Percentiles rank a stretch among this genome's conserved stretches.
These are phyloP conservation scores for Dallia pectoralis DNA, from an alignment of 2,797 vertebrate species.

Conservation along the genomic window DNA sequence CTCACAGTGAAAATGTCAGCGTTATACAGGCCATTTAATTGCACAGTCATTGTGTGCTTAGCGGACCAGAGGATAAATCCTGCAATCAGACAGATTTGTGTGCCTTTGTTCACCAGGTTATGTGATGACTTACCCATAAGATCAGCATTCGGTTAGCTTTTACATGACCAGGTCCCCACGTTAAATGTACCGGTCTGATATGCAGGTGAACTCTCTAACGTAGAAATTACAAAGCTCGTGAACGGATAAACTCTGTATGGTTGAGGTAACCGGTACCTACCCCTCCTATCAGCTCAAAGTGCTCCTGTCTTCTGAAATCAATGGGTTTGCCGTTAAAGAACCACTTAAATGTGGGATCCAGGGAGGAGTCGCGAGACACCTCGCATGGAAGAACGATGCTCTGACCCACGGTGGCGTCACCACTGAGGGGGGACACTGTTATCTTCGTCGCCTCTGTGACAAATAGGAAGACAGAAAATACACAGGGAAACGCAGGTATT, in stretches of 20 bases:
- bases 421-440: constrained; percentile 73
- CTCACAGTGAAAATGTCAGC: constrained; percentile 42
- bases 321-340: constrained; percentile 81
- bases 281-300: constrained; percentile 86
- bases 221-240: background rate
- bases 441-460: constrained; percentile 82
- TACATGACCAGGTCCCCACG: constrained; percentile 16
- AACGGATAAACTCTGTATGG: background rate
- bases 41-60: constrained; percentile 33
- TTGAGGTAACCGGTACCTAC: constrained; percentile 64
- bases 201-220: constrained; percentile 5
- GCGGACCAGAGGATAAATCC: constrained; percentile 41
- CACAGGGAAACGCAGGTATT: background rate
- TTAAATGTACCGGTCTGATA: constrained; percentile 21
- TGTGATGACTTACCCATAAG: constrained; percentile 52
- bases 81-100: constrained; percentile 49
- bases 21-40: constrained; percentile 29
- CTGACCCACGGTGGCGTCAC: constrained; percentile 84
- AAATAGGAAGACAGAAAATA: background rate
- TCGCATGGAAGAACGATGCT: constrained; percentile 86
- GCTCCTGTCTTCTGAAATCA: constrained; percentile 77
- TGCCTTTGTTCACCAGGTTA: constrained; percentile 42
- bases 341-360: constrained; percentile 81
- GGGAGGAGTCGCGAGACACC: constrained; percentile 79
- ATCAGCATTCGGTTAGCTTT: constrained; percentile 32